A percentile compares a stretch with the other conserved stretches of the same genome.
Evolutionary conservation across 1,140 invertebrate genomes (phyloP).

Genomic region (Brachionus sp.): DNA sequence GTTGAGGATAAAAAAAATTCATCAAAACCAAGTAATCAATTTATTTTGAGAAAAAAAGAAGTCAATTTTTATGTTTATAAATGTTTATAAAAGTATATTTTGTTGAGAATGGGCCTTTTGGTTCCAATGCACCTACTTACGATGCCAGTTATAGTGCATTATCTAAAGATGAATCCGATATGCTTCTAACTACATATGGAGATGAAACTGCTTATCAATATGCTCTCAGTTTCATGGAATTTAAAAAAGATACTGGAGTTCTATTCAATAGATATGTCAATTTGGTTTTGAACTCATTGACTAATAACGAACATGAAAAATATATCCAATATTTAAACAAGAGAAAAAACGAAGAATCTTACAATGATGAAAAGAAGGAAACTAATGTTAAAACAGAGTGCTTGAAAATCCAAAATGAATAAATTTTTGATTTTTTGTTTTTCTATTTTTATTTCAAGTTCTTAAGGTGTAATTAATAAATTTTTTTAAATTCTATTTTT

Average conservation of each 20-base stretch:
- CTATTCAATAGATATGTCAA: slow-evolving; percentile 29
- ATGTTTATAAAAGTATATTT: too few relatives aligned
- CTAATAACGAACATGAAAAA: slow-evolving; percentile 42
- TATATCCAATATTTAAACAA: neutral
- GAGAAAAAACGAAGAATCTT: neutral
- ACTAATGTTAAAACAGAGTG: neutral
- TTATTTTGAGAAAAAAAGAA: too few relatives aligned
- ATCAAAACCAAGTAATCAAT: slow-evolving; percentile 68
- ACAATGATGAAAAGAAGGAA: neutral
- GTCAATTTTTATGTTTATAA: too few relatives aligned
- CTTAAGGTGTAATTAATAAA: neutral
- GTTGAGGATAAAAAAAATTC: slow-evolving; percentile 82
- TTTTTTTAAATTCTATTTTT: neutral
- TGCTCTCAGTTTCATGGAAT: slow-evolving; percentile 66
- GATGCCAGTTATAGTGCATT: slow-evolving; percentile 91
- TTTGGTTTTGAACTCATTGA: slow-evolving; percentile 15
- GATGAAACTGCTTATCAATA: slow-evolving; percentile 81
- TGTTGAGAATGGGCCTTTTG: slow-evolving; percentile 87
- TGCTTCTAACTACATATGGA: slow-evolving; percentile 84
- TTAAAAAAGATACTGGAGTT: slow-evolving; percentile 20
- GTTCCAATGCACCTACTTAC: slow-evolving; percentile 87
- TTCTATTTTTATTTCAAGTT: neutral
- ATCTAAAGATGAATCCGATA: slow-evolving; percentile 84
- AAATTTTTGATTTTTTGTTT: neutral
- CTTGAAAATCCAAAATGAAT: neutral